Conservation (phyloP, 2,113 vertebrate genomes). For the Plecotus auritus region DNA sequence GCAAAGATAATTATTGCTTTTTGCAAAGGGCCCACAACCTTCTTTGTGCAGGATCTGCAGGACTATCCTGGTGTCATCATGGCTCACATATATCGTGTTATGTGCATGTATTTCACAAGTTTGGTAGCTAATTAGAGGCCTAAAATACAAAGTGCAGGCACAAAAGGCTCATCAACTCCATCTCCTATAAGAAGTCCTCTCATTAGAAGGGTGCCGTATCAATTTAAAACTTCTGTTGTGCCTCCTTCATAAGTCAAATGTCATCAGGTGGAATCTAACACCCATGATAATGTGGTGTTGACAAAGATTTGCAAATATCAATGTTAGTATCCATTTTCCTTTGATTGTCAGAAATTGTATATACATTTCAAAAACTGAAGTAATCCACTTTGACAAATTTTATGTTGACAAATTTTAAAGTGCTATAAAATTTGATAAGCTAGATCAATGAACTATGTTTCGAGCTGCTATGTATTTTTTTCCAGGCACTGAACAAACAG, state of each 20-base stretch:
- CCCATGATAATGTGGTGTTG: not conserved
- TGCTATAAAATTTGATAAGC: conserved; percentile 9
- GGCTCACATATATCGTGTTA: not conserved
- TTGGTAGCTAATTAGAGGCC: not conserved
- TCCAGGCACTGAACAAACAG: not conserved
- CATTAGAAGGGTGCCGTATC: not conserved
- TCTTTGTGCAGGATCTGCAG: not conserved
- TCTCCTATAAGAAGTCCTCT: conserved; percentile 17
- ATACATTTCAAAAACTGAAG: not conserved
- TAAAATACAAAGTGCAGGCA: not conserved
- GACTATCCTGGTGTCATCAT: not conserved
- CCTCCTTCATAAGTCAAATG: conserved; percentile 19
- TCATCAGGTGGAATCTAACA: not conserved
- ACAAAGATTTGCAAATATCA: not conserved
- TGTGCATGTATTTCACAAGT: not conserved
- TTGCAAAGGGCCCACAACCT: not conserved
- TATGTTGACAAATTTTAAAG: conserved; percentile 38
- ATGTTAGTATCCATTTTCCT: not conserved
- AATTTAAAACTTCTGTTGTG: conserved; percentile 35
- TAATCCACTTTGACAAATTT: not conserved
- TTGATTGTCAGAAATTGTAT: conserved; percentile 6
- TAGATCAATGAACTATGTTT: conserved; percentile 1
- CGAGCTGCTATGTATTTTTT: not conserved
- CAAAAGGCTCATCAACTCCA: not conserved
- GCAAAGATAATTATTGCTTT: not conserved